Base-by-base conservation (phyloP, 2,797 vertebrate species). In the Danio choprae region DNA sequence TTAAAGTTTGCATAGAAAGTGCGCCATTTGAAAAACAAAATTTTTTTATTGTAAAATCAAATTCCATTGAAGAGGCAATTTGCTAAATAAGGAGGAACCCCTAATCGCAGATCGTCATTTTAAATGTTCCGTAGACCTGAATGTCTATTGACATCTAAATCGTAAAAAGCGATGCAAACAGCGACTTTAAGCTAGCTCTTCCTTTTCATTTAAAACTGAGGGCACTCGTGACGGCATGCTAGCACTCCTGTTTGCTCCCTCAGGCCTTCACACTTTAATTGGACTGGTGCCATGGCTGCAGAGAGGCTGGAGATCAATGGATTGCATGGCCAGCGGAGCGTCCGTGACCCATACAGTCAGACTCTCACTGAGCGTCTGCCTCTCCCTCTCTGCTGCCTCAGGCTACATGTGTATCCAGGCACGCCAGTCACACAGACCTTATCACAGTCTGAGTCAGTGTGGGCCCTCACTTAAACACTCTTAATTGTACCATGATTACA, bases 191-290 rank as follows among this genome's bases (percentile, higher is more conserved):
- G 29, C 65, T 50, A 70, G 15, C 7, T 38, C 12, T 63, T 53
- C 22, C 40, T 41, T 65, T 16, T 55, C 60, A 53, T 76, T 64
- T 64, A 43, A 55, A 41, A 64, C 48, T 76, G 69, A 73, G 20
- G 51, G 46, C 48, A 59, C 60, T 67, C 62, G 18, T 69, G 74
- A 77, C 80, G 64, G 64, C 73, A 77, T 56, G 77, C 55, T 73
- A 36, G 80, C 81, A 80, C 77, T 59, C 68, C 73, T 77, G 73
- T 55, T 67, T 67, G 60, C 62, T 74, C 82, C 82, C 82, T 48
- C 59, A 68, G 81, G 84, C 78, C 84, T 88, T 87, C 85, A 86
- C 85, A 82, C 85, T 87, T 83, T 88, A 88, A 88, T 88, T 87
- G 84, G 88, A 76, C 78, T 83, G 86, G 85, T 88, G 87, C 89